These are phyloP conservation scores for Listronotus oregonensis DNA, from an alignment of 1,140 invertebrate genomes.

Conservation along the genomic window DNA sequence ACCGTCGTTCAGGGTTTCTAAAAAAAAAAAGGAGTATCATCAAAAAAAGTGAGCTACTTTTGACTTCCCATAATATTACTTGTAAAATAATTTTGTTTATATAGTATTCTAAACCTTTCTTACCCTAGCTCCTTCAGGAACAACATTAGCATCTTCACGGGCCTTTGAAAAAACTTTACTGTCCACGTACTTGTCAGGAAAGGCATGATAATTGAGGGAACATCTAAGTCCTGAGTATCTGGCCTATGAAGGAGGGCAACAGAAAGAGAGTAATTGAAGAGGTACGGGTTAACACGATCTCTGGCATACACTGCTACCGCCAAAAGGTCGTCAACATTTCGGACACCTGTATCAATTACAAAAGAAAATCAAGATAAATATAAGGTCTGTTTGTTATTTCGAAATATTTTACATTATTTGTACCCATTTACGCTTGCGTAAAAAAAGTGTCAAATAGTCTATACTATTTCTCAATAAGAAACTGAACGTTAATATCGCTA, in stretches of 20 bases:
- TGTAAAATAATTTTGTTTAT: too few species aligned
- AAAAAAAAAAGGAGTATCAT: too few species aligned
- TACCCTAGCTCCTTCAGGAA: constrained; percentile 63
- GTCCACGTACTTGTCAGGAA: constrained; percentile 80
- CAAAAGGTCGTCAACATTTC: constrained; percentile 71
- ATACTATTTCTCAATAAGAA: too few species aligned
- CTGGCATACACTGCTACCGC: constrained; percentile 73
- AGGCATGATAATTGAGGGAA: constrained; percentile 74
- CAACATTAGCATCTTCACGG: constrained; percentile 70
- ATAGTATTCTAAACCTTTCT: background rate
- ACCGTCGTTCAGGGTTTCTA: too few species aligned
- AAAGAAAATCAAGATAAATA: too few species aligned
- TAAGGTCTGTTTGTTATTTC: too few species aligned
- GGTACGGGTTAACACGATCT: constrained; percentile 74
- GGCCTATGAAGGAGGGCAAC: constrained; percentile 75
- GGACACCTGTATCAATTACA: constrained; percentile 62
- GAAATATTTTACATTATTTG: too few species aligned
- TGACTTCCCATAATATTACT: too few species aligned
- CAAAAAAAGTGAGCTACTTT: too few species aligned
- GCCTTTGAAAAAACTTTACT: constrained; percentile 69
- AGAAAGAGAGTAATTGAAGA: constrained; percentile 78
- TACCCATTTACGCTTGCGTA: too few species aligned
- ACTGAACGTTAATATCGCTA: too few species aligned
- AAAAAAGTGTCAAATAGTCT: too few species aligned
- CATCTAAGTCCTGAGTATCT: constrained; percentile 72